phyloP scores from a whole-genome alignment of 53 echinoderm and acorn worm species.

The Crossaster papposus region DNA sequence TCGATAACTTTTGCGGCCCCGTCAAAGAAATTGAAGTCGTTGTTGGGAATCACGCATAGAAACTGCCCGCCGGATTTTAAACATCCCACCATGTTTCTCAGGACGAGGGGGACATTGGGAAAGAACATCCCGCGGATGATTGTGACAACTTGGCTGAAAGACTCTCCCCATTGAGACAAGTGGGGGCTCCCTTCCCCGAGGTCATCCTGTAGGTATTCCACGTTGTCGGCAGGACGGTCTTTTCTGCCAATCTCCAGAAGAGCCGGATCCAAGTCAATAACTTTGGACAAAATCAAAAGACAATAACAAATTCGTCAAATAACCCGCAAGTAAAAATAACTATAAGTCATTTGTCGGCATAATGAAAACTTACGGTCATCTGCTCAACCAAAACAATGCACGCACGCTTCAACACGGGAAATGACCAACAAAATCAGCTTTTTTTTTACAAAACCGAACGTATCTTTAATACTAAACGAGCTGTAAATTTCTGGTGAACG shows the following conservation, averaged over 20 bases:
- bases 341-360: no score
- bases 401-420: no score
- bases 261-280: slow-evolving; percentile 12
- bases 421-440: no score
- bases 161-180: neutral
- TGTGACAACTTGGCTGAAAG: slow-evolving; percentile 14
- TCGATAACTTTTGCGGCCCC: slow-evolving; percentile 8
- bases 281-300: neutral
- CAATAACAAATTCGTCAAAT: neutral
- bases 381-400: no score
- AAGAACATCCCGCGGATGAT: slow-evolving; percentile 12
- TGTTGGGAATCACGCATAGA: slow-evolving; percentile 1
- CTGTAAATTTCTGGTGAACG: no score
- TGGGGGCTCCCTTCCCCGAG: slow-evolving; percentile 26
- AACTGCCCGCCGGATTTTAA: slow-evolving; percentile 23
- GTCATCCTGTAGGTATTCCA: slow-evolving; percentile 35
- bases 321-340: no score
- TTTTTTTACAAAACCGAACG: no score
- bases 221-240: slow-evolving; percentile 34
- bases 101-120: neutral
- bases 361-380: no score
- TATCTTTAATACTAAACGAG: no score
- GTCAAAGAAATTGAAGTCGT: slow-evolving; percentile 22
- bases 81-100: slow-evolving; percentile 33
- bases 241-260: slow-evolving; percentile 18